Percentiles rank a stretch among this genome's conserved stretches.
Conservation (phyloP, 1,140 invertebrate species). For the Wiebesia pumilae region DNA sequence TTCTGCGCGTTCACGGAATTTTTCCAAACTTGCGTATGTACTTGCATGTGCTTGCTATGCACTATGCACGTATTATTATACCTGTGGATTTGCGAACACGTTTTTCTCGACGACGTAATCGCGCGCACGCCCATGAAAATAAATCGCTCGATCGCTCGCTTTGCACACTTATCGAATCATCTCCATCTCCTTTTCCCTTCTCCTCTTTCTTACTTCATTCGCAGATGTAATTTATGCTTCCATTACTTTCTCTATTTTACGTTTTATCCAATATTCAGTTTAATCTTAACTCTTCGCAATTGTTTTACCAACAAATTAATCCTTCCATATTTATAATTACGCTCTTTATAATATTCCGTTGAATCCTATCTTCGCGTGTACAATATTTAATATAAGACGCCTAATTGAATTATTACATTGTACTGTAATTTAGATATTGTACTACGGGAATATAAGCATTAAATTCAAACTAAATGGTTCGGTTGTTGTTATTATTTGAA, state of each 20-base stretch:
- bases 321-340: not conserved
- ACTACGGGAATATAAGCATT: too few relatives aligned
- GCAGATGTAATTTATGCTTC: not conserved
- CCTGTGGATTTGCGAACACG: slow-evolving; percentile 5
- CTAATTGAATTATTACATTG: too few relatives aligned
- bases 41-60: too few relatives aligned
- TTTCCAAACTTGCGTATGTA: not conserved
- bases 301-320: slow-evolving; percentile 73
- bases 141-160: slow-evolving; percentile 24
- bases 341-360: too few relatives aligned
- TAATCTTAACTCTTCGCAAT: slow-evolving; percentile 51
- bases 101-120: slow-evolving; percentile 29
- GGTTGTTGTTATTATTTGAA: too few relatives aligned
- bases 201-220: slow-evolving; percentile 10
- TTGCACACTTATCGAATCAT: slow-evolving; percentile 33
- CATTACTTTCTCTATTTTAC: not conserved
- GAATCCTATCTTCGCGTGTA: too few relatives aligned
- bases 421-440: too few relatives aligned
- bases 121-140: slow-evolving; percentile 39
- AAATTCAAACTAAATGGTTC: too few relatives aligned
- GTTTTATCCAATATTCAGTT: not conserved
- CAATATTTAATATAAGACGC: too few relatives aligned
- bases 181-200: slow-evolving; percentile 22
- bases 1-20: not conserved
- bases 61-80: too few relatives aligned